phyloP scores from a whole-genome alignment of 2,888 invertebrate species.

The Melieria omissa region DNA sequence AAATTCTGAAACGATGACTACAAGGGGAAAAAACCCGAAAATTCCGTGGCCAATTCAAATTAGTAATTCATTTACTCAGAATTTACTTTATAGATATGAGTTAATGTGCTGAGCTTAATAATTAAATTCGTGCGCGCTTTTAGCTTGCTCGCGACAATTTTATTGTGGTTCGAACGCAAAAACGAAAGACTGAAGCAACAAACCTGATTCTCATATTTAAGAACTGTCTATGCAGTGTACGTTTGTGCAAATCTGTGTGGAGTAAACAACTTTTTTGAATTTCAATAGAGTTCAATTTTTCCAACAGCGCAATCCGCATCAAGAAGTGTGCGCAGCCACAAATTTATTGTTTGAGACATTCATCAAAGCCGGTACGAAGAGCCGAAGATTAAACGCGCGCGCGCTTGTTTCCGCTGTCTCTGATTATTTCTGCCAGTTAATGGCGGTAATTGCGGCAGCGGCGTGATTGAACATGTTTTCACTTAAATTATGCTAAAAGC shows the following conservation, averaged over 20 bases:
- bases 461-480: background rate
- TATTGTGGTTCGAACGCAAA: background rate
- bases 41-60: no score
- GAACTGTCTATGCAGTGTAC: background rate
- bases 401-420: background rate
- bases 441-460: background rate
- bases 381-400: background rate
- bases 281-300: background rate
- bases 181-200: conserved; percentile 45
- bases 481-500: conserved; percentile 33
- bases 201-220: conserved; percentile 34
- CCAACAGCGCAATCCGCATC: background rate
- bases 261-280: no score
- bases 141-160: no score
- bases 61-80: no score
- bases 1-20: no score
- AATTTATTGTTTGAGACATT: conserved; percentile 25
- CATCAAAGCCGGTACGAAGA: conserved; percentile 15
- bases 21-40: no score
- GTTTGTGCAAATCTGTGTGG: background rate
- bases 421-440: no score
- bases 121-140: no score
- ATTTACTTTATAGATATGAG: no score
- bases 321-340: conserved; percentile 11
- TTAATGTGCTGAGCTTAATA: no score